Evolutionary conservation across 2,888 invertebrate species (phyloP), one percentile per base, ranked within the genome.

Genomic region (Ormyrus pomaceus): DNA sequence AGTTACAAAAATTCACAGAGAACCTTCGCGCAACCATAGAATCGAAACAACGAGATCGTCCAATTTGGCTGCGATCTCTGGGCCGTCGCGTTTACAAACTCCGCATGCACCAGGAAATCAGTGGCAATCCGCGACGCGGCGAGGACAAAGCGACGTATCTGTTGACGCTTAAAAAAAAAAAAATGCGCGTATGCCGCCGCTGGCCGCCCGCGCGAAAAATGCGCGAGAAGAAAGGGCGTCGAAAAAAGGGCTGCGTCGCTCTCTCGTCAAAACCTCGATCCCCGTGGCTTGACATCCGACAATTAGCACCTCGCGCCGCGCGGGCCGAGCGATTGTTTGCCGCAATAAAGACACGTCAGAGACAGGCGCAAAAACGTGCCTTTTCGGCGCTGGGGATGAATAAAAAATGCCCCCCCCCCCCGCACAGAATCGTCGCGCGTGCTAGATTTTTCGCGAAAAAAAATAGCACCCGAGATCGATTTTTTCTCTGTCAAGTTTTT

Each of bases 291-390:
- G 80, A 76, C 80, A 80, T 62, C 71, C 71, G 19, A 80, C 80
- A 80, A 80, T 76, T 80, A 76, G 68, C 75, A 50, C 76, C 80
- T 61, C 53, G 34, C 34, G 34, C 19, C 70, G 11, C 6, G 61
- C 46, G n/a, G 13, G 64, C 55, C 13, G 45, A 1, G 59, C 66
- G 66, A 75, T 79, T 80, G 75, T 76, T 80, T 72, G 65, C 56
- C 71, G 55, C 69, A 66, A 76, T 76, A 80, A 80, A 80, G 80
- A 80, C 80, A 76, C 66, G 80, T 80, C 75, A 71, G 58, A 19
- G 66, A 66, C 76, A 80, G 61, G 64, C 62, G 50, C 6, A 70
- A 78, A 69, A 34, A 74, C 69, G 69, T 58, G 73, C 72, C 66
- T 79, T 79, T 79, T 79, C 55, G 69, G 55, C 48, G 62, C 8